These are phyloP conservation scores for Aplochiton taeniatus DNA, from an alignment of 2,797 vertebrate species.

Conservation along the genomic window DNA sequence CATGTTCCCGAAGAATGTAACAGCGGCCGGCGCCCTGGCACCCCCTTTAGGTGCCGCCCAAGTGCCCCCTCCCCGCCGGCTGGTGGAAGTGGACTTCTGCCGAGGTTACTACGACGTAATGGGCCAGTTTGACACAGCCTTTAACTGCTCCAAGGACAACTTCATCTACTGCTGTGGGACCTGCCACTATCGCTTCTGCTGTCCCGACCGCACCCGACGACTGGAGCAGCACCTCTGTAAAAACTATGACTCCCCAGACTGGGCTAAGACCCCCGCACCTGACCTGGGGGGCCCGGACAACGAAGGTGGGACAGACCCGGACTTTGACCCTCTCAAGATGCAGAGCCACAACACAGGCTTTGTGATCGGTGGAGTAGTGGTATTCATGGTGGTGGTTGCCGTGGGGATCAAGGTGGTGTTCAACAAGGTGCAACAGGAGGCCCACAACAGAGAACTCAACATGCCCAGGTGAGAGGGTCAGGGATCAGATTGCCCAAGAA, in stretches of 20 bases:
- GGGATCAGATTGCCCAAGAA: background rate
- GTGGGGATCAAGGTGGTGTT: conserved; percentile 90
- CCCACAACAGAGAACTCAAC: conserved; percentile 86
- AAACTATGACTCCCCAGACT: conserved; percentile 86
- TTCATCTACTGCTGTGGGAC: conserved; percentile 91
- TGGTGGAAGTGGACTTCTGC: conserved; percentile 81
- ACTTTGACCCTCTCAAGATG: conserved; percentile 77
- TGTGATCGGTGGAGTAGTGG: conserved; percentile 89
- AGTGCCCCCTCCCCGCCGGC: conserved; percentile 59
- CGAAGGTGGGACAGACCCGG: conserved; percentile 61
- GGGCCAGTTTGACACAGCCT: conserved; percentile 89
- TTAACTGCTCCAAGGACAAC: conserved; percentile 90
- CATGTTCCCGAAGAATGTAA: conserved; percentile 79
- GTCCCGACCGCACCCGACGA: conserved; percentile 81
- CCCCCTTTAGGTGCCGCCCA: conserved; percentile 70
- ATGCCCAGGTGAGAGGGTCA: conserved; percentile 82
- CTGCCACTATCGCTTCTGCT: conserved; percentile 94
- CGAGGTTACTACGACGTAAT: conserved; percentile 92
- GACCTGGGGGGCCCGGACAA: conserved; percentile 61
- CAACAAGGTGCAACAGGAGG: conserved; percentile 90
- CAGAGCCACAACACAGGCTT: conserved; percentile 88
- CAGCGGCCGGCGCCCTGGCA: conserved; percentile 66
- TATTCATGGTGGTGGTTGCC: conserved; percentile 88
- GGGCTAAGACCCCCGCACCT: conserved; percentile 85
- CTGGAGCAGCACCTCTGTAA: conserved; percentile 86